Evolutionary conservation across 2,797 vertebrate genomes (phyloP).

Genomic region (Luscinia luscinia): DNA sequence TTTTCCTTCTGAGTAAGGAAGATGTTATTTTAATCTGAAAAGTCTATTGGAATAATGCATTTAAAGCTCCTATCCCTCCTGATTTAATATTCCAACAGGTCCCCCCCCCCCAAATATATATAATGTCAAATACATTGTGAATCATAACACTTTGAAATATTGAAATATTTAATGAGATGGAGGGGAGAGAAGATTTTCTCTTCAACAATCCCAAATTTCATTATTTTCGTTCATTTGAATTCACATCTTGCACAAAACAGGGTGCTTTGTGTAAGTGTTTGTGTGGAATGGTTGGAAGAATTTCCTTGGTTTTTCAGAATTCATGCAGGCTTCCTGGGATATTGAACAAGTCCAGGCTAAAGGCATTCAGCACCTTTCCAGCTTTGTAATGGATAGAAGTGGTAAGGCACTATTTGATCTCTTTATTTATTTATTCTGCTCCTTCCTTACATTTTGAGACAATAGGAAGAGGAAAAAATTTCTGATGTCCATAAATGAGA

Average conservation of each 20-base stretch:
- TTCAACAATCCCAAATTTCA: neutral
- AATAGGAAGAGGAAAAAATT: neutral
- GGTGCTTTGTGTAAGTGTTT: neutral
- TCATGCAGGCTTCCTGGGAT: conserved; percentile 73
- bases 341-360: conserved; percentile 69
- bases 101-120: neutral
- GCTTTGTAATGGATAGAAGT: conserved; percentile 27
- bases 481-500: neutral
- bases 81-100: neutral
- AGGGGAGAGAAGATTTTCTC: neutral
- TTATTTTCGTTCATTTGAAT: neutral
- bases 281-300: neutral
- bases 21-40: neutral
- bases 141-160: neutral
- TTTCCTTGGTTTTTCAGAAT: conserved; percentile 53
- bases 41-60: neutral
- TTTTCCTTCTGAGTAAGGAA: neutral
- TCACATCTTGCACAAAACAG: neutral
- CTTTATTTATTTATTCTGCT: neutral
- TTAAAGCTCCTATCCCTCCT: neutral
- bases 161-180: neutral
- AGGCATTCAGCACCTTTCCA: conserved; percentile 62
- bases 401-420: conserved; percentile 42
- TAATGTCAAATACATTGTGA: neutral
- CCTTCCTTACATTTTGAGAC: neutral